Evolutionary conservation across 2,113 vertebrate species (phyloP).

Genomic region (Nansenia antarctica): DNA sequence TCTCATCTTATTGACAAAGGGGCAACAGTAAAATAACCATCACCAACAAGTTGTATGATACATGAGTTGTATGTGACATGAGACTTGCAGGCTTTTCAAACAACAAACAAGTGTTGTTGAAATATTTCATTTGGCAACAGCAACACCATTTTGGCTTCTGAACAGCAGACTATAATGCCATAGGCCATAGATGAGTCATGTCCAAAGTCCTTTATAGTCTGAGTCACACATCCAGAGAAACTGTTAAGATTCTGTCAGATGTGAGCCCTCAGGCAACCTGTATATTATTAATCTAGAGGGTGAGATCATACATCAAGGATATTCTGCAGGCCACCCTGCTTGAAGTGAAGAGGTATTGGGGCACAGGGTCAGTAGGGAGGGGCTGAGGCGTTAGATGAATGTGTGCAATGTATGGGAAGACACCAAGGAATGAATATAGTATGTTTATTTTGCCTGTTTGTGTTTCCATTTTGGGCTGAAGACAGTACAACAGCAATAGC

Average conservation of each 20-base stretch:
- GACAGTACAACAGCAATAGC: constrained; percentile 31
- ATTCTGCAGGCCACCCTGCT: too few species aligned
- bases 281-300: too few species aligned
- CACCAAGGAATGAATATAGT: neutral
- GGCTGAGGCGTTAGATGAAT: too few species aligned
- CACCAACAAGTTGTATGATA: constrained; percentile 26
- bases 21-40: neutral
- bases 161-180: neutral
- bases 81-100: constrained; percentile 12
- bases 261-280: neutral
- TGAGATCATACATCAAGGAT: neutral
- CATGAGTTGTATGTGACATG: constrained; percentile 5
- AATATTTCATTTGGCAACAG: constrained; percentile 42
- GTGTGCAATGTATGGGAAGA: neutral
- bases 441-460: neutral
- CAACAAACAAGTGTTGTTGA: constrained; percentile 5
- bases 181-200: constrained; percentile 5
- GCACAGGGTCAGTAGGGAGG: neutral
- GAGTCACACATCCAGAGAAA: neutral
- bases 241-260: neutral
- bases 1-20: neutral
- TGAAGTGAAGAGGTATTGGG: too few species aligned
- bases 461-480: constrained; percentile 30
- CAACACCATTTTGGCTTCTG: neutral
- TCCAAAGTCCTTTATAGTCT: neutral